Base-by-base conservation (phyloP, 2,888 invertebrate genomes). In the Erpobdella octoculata region DNA sequence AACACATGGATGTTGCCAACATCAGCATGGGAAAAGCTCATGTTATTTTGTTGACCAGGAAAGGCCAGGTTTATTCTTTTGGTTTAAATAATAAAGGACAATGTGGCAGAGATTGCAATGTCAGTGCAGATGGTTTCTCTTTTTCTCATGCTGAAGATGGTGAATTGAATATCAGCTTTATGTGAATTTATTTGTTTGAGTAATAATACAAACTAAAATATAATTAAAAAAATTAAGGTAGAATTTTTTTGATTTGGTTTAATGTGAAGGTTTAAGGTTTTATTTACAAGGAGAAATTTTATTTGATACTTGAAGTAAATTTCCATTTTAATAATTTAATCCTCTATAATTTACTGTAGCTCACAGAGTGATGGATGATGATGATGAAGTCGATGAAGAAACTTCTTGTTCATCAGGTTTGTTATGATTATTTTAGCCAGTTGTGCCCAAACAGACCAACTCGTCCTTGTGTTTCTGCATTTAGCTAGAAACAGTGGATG, bases 71-170 rank as follows among this genome's bases (percentile, higher is more conserved):
- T 2, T 95, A 90, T 82, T 93, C 96, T 0, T 95, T 96, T 83
- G 97, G 97, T 5, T 90, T 96, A 74, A 97, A 97, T 83, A 96
- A 97, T 82, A 93, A 95, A 82, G 94, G 94, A 0, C 97, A 97
- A 81, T 97, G 97, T 84, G 97, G 97, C 4, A 86, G 94, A 75
- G 92, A 36, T 35, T 73, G 80, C 79, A 61, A 78, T 80, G 73
- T 81, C 80, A 74, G 82, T 83, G 72, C 82, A 79, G 38, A 83
- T 82, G 82, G 82, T 72, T 83, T 83, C 75, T 83, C 83, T 70
- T 82, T 83, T 62, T 81, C 81, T 28, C 79, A 77, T 36, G 76
- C 74, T 41, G 75, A 73, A 28, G 74, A 74, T 38, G 58, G 85
- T 65, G 65, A 65, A 2, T 2, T 36, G 18, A 15, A 5, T 64